Conservation (phyloP, 2,797 vertebrate genomes). For the Notolabrus celidotus region DNA sequence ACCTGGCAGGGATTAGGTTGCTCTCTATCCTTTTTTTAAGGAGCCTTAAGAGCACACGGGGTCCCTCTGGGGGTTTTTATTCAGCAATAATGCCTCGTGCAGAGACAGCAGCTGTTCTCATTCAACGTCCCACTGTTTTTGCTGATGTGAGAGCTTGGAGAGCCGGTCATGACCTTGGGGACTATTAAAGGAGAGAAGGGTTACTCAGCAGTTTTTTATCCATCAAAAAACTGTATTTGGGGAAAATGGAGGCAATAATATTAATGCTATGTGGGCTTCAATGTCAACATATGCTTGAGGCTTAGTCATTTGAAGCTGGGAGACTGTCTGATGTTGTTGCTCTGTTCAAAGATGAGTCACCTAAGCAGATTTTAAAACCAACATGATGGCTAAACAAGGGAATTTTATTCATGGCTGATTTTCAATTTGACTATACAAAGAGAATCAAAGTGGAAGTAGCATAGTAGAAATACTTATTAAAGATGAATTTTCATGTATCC, state of each 20-base stretch:
- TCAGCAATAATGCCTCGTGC: constrained; percentile 42
- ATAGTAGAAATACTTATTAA: background rate
- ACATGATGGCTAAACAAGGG: background rate
- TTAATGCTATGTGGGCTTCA: background rate
- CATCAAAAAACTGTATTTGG: background rate
- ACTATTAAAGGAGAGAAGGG: background rate
- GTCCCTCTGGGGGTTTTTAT: constrained; percentile 11
- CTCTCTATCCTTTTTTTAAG: constrained; percentile 47
- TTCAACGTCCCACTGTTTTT: constrained; percentile 13
- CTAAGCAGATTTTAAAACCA: background rate
- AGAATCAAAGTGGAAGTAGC: background rate
- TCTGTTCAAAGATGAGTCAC: background rate
- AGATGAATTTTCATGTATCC: background rate
- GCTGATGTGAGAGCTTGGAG: constrained; percentile 7
- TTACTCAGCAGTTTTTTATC: background rate
- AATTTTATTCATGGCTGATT: background rate
- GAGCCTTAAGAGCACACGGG: constrained; percentile 36
- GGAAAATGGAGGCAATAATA: background rate
- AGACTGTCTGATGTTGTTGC: background rate
- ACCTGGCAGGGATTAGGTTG: constrained; percentile 42
- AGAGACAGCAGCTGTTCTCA: constrained; percentile 49
- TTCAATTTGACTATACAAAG: background rate
- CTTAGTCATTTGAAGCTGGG: constrained; percentile 2
- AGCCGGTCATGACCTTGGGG: constrained; percentile 2
- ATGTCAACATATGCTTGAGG: background rate